Percentiles rank a stretch among this genome's conserved stretches.
Evolutionary conservation across 2,888 invertebrate species (phyloP).

Genomic region (Lithodes maja): DNA sequence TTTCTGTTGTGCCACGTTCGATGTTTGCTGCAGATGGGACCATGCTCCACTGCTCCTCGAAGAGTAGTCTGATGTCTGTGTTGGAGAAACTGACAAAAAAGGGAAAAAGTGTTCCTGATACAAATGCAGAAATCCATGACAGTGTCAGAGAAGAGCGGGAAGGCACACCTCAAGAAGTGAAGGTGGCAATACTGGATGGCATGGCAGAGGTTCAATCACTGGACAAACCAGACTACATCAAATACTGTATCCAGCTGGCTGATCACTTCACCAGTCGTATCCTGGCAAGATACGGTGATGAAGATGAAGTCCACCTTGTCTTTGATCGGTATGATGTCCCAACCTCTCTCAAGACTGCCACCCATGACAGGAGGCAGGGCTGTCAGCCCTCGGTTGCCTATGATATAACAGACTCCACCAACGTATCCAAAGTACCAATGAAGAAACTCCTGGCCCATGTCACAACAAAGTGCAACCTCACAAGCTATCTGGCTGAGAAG

Average conservation of each 20-base stretch:
- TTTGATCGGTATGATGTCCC: background rate
- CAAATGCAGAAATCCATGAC: background rate
- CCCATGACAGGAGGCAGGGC: background rate
- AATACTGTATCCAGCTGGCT: background rate
- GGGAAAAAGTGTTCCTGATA: background rate
- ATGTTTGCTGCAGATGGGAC: slow-evolving; percentile 1
- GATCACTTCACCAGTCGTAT: background rate
- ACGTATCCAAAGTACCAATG: background rate
- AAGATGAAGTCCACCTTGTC: background rate
- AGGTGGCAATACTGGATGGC: background rate
- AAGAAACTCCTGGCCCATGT: background rate
- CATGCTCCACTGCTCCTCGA: background rate
- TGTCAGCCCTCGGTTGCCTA: background rate
- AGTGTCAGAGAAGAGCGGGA: background rate
- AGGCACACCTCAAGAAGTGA: background rate
- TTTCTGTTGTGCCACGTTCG: background rate
- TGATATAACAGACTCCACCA: background rate
- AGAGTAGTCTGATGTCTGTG: background rate
- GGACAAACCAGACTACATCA: slow-evolving; percentile 1
- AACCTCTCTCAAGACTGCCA: background rate
- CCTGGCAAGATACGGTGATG: slow-evolving; percentile 1
- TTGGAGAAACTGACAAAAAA: background rate
- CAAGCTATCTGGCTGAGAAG: background rate
- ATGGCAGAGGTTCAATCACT: slow-evolving; percentile 13
- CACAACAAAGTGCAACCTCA: background rate